Conservation (phyloP, 2,113 vertebrate species). For the Phocoena sinus region DNA sequence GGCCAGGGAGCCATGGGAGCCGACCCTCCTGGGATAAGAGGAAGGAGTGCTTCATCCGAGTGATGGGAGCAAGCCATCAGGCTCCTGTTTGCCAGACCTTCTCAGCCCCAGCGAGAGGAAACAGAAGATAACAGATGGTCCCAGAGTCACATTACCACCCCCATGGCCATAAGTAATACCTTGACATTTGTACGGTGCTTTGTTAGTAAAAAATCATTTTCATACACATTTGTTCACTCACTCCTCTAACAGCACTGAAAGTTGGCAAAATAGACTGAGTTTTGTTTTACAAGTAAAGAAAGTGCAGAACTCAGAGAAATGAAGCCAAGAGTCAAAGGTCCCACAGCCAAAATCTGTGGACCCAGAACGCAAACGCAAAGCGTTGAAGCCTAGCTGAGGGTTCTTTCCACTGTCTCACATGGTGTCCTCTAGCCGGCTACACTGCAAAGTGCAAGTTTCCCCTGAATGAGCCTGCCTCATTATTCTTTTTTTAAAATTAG, state of each 20-base stretch:
- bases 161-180: rapidly evolving
- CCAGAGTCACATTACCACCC: too few relatives aligned
- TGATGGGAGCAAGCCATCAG: neutral
- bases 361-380: neutral
- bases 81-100: neutral
- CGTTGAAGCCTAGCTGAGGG: neutral
- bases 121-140: neutral
- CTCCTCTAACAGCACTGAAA: neutral
- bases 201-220: neutral
- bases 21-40: neutral
- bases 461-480: neutral
- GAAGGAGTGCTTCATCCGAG: too few relatives aligned
- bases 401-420: rapidly evolving
- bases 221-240: neutral
- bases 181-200: neutral
- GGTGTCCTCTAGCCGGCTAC: neutral
- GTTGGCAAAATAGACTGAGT: neutral
- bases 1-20: rapidly evolving
- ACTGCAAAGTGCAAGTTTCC: rapidly evolving
- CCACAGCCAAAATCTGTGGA: neutral
- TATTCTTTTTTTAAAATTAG: neutral
- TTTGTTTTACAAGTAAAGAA: neutral
- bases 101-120: too few relatives aligned
- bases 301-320: neutral
- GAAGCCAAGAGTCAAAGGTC: neutral